Evolutionary conservation across 2,888 invertebrate genomes (phyloP), one percentile per base, ranked within the genome.

Genomic region (Drosophila nigritarsus): DNA sequence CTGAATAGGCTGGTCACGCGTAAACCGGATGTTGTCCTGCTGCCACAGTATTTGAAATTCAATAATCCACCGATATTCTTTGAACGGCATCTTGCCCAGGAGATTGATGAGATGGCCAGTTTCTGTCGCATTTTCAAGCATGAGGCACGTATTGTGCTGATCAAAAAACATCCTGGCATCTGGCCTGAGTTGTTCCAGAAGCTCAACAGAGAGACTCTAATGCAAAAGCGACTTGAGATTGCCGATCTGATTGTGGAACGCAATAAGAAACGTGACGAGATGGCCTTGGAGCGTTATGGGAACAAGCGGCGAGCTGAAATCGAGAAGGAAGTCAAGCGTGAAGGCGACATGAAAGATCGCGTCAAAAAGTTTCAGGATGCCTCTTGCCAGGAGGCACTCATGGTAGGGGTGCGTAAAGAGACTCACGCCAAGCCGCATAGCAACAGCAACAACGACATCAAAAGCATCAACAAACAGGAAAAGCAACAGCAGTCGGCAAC

Each of bases 1-100:
- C 76, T 93, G 8, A 93, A 92, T 73, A 90, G 92, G 36, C 69
- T 92, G 71, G 87, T 91, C 20, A 91, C 88, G 54, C 90, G 87
- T 24, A 92, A 90, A 34, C 93, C 93, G 69, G 93, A 92, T 66
- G 91, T 93, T 61, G 91, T 93, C 2, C 77, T 93, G 4, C 69
- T 93, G 40, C 91, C 93, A 9, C 86, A 83, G 50, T 93, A 93
- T 73, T 73, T 93, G 0, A 93, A 93, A 65, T 93, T 93, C 50
- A 93, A 93, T 65, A 92, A 91, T 88, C 93, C 93, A 13, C 93
- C 93, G 4, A 92, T 92, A 70, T 93, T 93, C 63, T 93, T 93
- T 64, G 93, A 93, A 66, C 91, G 92, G 0, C 93, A 93, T 80
- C 67, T 93, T 15, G 80, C 82, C 7, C 86, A 92, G 24, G 93